Evolutionary conservation across 2,113 vertebrate genomes (phyloP), one percentile per base, ranked within the genome.

Genomic region (Xenus cinereus): DNA sequence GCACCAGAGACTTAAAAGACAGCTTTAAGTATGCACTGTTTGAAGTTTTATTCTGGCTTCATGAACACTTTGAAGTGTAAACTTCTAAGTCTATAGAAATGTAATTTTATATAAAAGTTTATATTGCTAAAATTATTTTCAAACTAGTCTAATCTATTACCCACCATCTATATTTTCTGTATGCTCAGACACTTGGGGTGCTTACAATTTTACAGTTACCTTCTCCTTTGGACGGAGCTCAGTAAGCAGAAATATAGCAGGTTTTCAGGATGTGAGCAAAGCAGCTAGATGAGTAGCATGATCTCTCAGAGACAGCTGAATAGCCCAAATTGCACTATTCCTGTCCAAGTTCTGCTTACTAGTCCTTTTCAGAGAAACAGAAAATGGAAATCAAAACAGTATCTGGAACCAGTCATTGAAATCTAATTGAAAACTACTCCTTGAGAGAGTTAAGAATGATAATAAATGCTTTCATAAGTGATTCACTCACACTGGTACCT

Each of bases 401-500:
- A 54, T 48, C 53, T 69, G 15, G 5, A 69, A 43, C 16, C 12
- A 48, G 35, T 79, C 53, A 45, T 30, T 76, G 71, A 85, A 90
- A 64, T 69, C 23, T 43, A 32, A 83, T 80, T 68, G 30, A 32
- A 79, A 80, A 19, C 5, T 85, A 21, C 10, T 72, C 22, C 28
- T 59, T 12, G 14, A 15, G 19, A 0, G 3, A 84, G 20, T 37
- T 87, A 64, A 50, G 33, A 45, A 64, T 41, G 7, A 32, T 48
- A 41, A 33, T 62, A 84, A 46, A 50, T n/a, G 5, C 26, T 83
- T 83, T 21, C 30, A 2, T 50, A 84, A 72, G 56, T 50, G 51
- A 35, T 71, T 82, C 8, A 5, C 11, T 84, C 0, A 0, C n/a
- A 11, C 10, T 71, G 39, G 3, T 72, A 30, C 26, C n/a, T n/a